A percentile compares a stretch with the other conserved stretches of the same genome.
Evolutionary conservation across 37 sponge, comb jelly and placozoan species (phyloP).

Genomic region (Beroe forskalii): DNA sequence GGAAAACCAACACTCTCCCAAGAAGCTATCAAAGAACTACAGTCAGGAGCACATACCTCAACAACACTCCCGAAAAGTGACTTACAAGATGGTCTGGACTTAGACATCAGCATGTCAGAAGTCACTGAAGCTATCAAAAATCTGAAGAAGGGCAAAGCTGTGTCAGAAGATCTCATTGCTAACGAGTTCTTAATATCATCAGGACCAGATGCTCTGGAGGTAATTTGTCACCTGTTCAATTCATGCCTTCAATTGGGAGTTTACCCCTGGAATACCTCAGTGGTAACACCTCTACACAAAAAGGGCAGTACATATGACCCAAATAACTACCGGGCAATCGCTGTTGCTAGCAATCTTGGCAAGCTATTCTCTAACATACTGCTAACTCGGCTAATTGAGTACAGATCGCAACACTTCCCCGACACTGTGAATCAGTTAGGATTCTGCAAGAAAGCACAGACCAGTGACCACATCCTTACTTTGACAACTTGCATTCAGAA

Average conservation of each 20-base stretch:
- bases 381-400: background rate
- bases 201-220: background rate
- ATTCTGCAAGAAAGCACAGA: too few species aligned
- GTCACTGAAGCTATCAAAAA: background rate
- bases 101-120: background rate
- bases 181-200: background rate
- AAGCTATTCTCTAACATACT: constrained; percentile 11
- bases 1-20: background rate
- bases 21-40: background rate
- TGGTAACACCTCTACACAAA: background rate
- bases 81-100: background rate
- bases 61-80: background rate
- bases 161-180: background rate
- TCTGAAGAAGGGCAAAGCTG: background rate
- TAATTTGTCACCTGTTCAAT: background rate
- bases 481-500: background rate
- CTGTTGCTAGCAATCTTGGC: constrained; percentile 2
- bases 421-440: too few species aligned
- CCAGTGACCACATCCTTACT: too few species aligned
- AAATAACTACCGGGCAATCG: too few species aligned
- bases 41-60: background rate
- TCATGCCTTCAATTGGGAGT: background rate
- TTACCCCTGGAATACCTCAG: too few species aligned
- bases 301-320: too few species aligned
- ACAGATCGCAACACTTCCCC: background rate